Percentiles rank a stretch among this genome's conserved stretches.
phyloP scores from a whole-genome alignment of 2,797 vertebrate genomes.

The Allobates femoralis region DNA sequence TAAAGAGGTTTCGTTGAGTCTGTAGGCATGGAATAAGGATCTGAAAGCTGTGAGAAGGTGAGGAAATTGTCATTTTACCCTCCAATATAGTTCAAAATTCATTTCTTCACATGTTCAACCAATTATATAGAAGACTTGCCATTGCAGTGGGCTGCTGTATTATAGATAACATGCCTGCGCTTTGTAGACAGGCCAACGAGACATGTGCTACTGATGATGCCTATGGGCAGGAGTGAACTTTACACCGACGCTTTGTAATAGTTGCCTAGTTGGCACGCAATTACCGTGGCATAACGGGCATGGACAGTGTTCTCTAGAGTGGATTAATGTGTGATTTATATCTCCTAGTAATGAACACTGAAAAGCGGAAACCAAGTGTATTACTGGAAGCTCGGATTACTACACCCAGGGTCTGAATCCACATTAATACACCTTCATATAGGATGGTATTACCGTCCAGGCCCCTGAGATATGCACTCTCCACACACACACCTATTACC shows the following conservation, averaged over 20 bases:
- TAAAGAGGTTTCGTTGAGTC: neutral
- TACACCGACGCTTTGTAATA: neutral
- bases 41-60: neutral
- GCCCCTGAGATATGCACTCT: neutral
- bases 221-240: neutral
- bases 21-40: neutral
- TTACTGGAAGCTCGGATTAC: slow-evolving; percentile 13
- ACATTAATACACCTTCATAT: neutral
- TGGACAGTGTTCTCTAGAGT: neutral
- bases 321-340: slow-evolving; percentile 1
- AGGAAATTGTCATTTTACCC: neutral
- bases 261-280: neutral
- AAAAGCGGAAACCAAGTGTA: slow-evolving; percentile 6
- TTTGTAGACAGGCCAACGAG: neutral
- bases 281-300: neutral
- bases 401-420: neutral
- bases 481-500: neutral
- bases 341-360: neutral
- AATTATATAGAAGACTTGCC: neutral
- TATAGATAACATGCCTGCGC: neutral
- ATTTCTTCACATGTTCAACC: neutral
- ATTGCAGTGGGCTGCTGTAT: neutral
- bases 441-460: neutral
- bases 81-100: neutral
- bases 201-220: neutral